Evolutionary conservation across 2,113 vertebrate genomes (phyloP).

Genomic region (Syngnathus floridae): DNA sequence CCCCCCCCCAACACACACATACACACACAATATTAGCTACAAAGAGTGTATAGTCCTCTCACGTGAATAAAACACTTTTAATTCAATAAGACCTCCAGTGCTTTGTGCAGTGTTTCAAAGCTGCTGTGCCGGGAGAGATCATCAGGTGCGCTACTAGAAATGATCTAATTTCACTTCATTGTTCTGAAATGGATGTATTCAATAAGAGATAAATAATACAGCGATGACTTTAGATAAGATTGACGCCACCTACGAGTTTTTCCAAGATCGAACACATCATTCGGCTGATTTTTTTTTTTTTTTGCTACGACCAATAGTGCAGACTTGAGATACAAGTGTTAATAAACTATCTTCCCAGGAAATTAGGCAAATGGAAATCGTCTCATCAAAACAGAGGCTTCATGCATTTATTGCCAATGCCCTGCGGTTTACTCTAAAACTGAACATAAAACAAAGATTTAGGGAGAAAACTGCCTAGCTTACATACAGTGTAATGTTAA

Average conservation of each 20-base stretch:
- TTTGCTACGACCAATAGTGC: not conserved
- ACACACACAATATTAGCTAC: constrained; percentile 27
- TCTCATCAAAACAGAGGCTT: not conserved
- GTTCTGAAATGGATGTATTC: too few species aligned
- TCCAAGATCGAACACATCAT: not conserved
- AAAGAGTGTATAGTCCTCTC: constrained; percentile 22
- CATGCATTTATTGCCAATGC: not conserved
- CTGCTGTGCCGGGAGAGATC: not conserved
- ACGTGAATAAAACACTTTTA: constrained; percentile 11
- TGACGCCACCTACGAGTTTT: not conserved
- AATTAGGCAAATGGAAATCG: not conserved
- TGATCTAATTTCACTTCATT: not conserved
- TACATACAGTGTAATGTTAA: too few species aligned
- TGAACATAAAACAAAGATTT: not conserved
- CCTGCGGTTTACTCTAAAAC: not conserved
- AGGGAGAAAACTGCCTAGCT: too few species aligned
- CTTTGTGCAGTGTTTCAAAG: too few species aligned
- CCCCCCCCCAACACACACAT: constrained; percentile 10
- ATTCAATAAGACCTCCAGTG: too few species aligned
- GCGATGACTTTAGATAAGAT: not conserved
- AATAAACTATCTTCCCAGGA: not conserved
- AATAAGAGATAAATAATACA: too few species aligned
- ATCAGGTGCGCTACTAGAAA: not conserved
- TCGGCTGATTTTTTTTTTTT: not conserved
- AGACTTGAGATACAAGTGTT: not conserved